These are phyloP conservation scores for Ciconia nigra DNA, from an alignment of 2,797 vertebrate species.

Conservation along the genomic window DNA sequence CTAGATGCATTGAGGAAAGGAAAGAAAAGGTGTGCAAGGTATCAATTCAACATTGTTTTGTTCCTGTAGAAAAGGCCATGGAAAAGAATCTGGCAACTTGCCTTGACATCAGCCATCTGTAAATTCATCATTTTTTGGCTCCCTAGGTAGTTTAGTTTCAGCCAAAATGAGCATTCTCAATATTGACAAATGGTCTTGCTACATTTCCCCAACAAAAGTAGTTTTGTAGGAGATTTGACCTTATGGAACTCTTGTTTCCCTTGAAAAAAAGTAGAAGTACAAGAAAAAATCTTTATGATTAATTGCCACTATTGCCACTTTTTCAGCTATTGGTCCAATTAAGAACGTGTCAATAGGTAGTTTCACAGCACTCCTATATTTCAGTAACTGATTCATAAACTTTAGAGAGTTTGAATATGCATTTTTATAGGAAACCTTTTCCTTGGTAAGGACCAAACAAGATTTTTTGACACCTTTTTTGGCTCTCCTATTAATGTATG, in stretches of 20 bases:
- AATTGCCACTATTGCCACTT: background rate
- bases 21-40: background rate
- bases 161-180: conserved; percentile 45
- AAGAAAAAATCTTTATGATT: background rate
- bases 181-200: conserved; percentile 52
- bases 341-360: background rate
- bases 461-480: background rate
- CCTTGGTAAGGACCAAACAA: background rate
- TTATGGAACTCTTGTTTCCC: background rate
- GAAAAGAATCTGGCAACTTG: conserved; percentile 49
- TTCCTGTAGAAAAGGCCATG: conserved; percentile 3
- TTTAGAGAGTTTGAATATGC: background rate
- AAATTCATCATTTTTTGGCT: conserved; percentile 59
- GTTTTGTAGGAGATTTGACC: conserved; percentile 41
- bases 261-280: background rate
- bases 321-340: background rate
- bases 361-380: background rate
- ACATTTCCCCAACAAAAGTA: conserved; percentile 33
- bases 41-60: conserved; percentile 10
- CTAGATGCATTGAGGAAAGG: background rate
- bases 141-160: conserved; percentile 47
- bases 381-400: background rate
- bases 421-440: background rate
- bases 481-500: background rate
- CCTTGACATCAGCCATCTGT: conserved; percentile 53